phyloP scores from a whole-genome alignment of 2,113 vertebrate genomes.

The Ivindomyrus marchei region DNA sequence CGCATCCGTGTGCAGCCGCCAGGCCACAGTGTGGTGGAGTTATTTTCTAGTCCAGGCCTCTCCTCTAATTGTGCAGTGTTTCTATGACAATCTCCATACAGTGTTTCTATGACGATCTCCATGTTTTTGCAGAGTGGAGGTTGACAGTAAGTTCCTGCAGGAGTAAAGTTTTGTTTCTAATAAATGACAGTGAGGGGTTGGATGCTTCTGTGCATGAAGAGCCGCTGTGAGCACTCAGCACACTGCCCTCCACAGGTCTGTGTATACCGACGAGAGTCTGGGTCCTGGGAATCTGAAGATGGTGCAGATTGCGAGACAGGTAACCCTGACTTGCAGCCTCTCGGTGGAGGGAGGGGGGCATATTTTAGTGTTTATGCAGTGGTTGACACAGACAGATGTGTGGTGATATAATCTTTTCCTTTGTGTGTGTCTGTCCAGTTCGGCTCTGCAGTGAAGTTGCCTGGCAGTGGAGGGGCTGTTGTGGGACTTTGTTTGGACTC shows the following conservation, averaged over 20 bases:
- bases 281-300: slow-evolving; percentile 68
- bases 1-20: background rate
- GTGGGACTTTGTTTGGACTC: slow-evolving; percentile 64
- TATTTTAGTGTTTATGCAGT: background rate
- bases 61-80: background rate
- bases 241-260: slow-evolving; percentile 41
- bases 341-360: background rate
- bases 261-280: slow-evolving; percentile 66
- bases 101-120: background rate
- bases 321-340: slow-evolving; percentile 21
- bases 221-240: no score
- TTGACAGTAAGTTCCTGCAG: background rate
- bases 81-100: background rate
- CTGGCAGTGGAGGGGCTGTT: slow-evolving; percentile 71
- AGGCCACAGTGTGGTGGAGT: background rate
- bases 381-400: background rate
- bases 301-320: slow-evolving; percentile 66
- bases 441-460: slow-evolving; percentile 68
- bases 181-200: background rate
- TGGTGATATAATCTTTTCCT: background rate
- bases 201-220: background rate
- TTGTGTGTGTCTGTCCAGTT: slow-evolving; percentile 49
- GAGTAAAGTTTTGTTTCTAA: background rate
- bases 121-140: background rate
- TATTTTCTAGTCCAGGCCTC: background rate